Percentiles rank a stretch among this genome's conserved stretches.
Evolutionary conservation across 2,888 invertebrate genomes (phyloP).

Genomic region (Dynastes hyllus): DNA sequence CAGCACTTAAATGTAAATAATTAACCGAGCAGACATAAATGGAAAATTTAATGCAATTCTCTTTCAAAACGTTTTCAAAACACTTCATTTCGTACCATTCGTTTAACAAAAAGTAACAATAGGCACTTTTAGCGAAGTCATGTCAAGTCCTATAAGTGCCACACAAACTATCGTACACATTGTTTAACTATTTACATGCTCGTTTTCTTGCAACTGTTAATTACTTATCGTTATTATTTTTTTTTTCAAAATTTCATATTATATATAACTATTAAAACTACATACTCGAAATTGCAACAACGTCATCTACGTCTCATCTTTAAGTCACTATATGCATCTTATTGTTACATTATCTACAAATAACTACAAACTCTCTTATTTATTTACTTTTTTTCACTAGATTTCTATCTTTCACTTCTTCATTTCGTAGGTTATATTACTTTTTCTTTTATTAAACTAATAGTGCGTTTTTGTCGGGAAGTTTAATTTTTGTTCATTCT

Average conservation of each 20-base stretch:
- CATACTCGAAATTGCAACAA: slow-evolving; percentile 42
- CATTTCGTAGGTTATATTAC: slow-evolving; percentile 36
- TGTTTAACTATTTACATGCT: slow-evolving; percentile 57
- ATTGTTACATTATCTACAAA: slow-evolving; percentile 35
- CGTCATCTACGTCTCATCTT: slow-evolving; percentile 49
- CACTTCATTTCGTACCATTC: background rate
- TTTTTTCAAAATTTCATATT: slow-evolving; percentile 21
- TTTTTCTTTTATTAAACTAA: slow-evolving; percentile 29
- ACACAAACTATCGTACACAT: slow-evolving; percentile 60
- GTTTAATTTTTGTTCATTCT: slow-evolving; percentile 37
- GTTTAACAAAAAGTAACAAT: slow-evolving; percentile 64
- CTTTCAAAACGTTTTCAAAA: slow-evolving; percentile 16
- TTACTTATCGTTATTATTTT: slow-evolving; percentile 22
- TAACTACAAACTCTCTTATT: slow-evolving; percentile 35
- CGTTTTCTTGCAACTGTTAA: slow-evolving; percentile 48
- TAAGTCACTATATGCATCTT: slow-evolving; percentile 53
- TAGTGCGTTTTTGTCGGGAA: slow-evolving; percentile 48
- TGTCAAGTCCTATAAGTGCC: slow-evolving; percentile 64
- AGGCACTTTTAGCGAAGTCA: slow-evolving; percentile 68
- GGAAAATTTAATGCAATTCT: background rate
- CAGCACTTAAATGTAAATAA: no score
- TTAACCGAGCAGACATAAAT: no score
- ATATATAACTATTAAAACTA: slow-evolving; percentile 36
- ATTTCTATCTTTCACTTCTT: slow-evolving; percentile 38
- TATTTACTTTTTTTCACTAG: slow-evolving; percentile 22